These are phyloP conservation scores for Xerus inauris DNA, from an alignment of 2,113 vertebrate genomes.

Conservation along the genomic window DNA sequence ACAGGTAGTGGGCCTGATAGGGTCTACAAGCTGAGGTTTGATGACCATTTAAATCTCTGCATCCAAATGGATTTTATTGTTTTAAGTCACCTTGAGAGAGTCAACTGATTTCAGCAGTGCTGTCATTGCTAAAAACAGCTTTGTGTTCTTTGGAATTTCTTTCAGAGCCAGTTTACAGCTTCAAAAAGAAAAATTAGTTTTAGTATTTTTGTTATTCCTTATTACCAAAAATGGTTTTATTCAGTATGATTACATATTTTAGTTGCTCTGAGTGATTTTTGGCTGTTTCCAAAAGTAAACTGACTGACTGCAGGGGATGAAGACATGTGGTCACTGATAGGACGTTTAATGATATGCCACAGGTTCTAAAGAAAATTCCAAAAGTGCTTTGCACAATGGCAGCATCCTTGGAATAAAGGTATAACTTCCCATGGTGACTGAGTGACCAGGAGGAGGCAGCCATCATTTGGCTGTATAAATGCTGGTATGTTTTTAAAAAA, in stretches of 20 bases:
- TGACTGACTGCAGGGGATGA: neutral
- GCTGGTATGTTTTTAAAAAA: neutral
- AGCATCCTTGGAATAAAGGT: neutral
- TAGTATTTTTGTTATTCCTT: slow-evolving; percentile 30
- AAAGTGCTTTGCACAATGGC: slow-evolving; percentile 29
- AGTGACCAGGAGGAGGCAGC: neutral
- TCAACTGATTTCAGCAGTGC: neutral
- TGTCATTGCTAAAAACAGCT: slow-evolving; percentile 35
- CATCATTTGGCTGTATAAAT: neutral
- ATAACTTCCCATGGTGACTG: neutral
- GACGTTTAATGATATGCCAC: neutral
- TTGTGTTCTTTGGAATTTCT: slow-evolving; percentile 38
- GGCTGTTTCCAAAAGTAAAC: slow-evolving; percentile 39
- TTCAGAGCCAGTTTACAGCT: slow-evolving; percentile 32
- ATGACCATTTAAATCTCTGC: neutral
- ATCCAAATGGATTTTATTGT: neutral
- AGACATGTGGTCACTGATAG: neutral
- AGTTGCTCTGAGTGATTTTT: slow-evolving; percentile 50
- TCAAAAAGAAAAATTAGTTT: neutral
- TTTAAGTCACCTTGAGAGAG: neutral
- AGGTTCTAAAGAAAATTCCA: slow-evolving; percentile 44
- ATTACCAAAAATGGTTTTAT: neutral
- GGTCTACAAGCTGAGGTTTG: neutral
- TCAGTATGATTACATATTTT: neutral
- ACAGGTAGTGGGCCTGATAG: neutral